Evolutionary conservation across 1,140 invertebrate genomes (phyloP), one percentile per base, ranked within the genome.

Genomic region (Drosophila elegans): DNA sequence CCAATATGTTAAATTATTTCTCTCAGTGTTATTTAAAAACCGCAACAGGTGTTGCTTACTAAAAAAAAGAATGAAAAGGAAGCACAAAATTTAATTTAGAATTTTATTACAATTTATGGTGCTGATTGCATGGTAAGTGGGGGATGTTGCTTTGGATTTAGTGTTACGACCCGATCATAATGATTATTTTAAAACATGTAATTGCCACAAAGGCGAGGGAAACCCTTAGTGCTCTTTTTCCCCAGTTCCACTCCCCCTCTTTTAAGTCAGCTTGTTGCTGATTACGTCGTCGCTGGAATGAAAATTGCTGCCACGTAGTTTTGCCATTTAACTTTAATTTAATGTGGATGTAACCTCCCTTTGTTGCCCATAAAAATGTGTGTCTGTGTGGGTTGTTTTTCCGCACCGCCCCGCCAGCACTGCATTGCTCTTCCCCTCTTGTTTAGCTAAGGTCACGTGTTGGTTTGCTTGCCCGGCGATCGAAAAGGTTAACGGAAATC

Each of bases 261-360:
- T 13, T 46, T n/a, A 21, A 16, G 16, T 5, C n/a, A 29, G 74
- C 59, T 79, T 84, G 80, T 72, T 80, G 77, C 78, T 85, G 77
- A 73, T 85, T 78, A 72, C 82, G 64, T 79, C 74, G 74, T 78
- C 78, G 73, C 42, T 51, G 77, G 63, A 74, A 81, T 75, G 80
- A 77, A 80, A 83, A 88, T 77, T 83, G 84, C 84, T 83, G 84
- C 84, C 84, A 89, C 84, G 84, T 89, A 89, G 85, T 89, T 89
- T 89, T 89, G 84, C 85, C 77, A 89, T 89, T 89, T 89, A 89
- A 89, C 85, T 89, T 89, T 89, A 89, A 89, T 89, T 89, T 89
- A 89, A 89, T 89, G 84, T 88, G 78, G 68, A 89, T 83, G 83
- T 86, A 89, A 86, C 86, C 86, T 82, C 82, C 75, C 86, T 88